Percentiles rank a stretch among this genome's conserved stretches.
Evolutionary conservation across 2,888 invertebrate species (phyloP).

Genomic region (Invenusta paracnida): DNA sequence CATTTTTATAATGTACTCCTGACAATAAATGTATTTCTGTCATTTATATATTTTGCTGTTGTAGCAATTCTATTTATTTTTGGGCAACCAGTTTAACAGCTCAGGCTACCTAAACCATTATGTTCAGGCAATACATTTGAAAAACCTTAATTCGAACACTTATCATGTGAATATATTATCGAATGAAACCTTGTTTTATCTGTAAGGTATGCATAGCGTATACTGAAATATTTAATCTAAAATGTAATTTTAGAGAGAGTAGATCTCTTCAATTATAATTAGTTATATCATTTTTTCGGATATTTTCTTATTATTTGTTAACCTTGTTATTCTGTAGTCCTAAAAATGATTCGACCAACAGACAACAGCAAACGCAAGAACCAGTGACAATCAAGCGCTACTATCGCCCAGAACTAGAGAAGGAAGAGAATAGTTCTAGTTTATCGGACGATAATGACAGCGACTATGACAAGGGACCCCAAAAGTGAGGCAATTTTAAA

Average conservation of each 20-base stretch:
- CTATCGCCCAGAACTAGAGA: background rate
- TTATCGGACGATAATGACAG: background rate
- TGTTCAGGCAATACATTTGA: background rate
- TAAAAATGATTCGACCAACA: no score
- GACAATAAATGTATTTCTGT: background rate
- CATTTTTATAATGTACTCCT: background rate
- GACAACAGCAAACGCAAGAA: no score
- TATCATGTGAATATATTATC: no score
- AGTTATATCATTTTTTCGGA: no score
- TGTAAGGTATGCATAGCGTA: no score
- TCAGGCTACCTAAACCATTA: background rate
- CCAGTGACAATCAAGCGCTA: background rate
- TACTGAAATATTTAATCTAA: background rate
- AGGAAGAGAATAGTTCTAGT: background rate
- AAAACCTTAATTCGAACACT: background rate
- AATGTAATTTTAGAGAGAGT: no score
- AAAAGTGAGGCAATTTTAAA: background rate
- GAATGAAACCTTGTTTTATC: no score
- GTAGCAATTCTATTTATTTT: background rate
- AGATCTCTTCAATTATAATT: no score
- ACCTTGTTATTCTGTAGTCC: no score
- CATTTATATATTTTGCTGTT: background rate
- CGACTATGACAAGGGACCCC: background rate
- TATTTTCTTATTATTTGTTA: no score
- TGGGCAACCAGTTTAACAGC: no score